Base-by-base conservation (phyloP, 2,888 invertebrate genomes). In the Strigamia crassipes region DNA sequence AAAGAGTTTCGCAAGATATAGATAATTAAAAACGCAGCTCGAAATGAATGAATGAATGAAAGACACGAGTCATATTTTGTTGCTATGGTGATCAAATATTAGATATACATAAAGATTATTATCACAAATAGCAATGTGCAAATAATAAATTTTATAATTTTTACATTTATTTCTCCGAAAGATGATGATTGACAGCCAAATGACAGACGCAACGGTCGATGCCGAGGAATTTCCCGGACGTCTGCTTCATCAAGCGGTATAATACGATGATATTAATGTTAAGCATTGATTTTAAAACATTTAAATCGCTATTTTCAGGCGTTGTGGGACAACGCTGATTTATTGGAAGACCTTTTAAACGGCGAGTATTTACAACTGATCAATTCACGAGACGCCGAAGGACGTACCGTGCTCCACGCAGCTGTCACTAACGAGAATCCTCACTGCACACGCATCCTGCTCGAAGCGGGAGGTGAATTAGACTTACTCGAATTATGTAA, bases 281-380 rank as follows among this genome's bases (percentile, higher is more conserved):
- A 56, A 46, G 18, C 13, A 41, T 38, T 73, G 61, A 83, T 23
- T 13, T 4, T 15, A 78, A 6, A n/a, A 23, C 18, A 41, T 18
- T 77, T 21, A 5, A 79, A 31, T 56, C 10, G 23, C 23, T 27
- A 6, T 61, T 61, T 61, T 13, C 21, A 66, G 66, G 94, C 95
- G 0, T 88, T 95, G 18, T 96, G 96, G 95, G 95, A 95, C 87
- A 96, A 96, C 86, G 91, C 93, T 21, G 95, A 96, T 86, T 90
- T 96, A 0, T 89, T 96, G n/a, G 92, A 92, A 86, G 95, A 95
- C 88, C 89, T 96, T 38, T 86, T 96, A 9, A 90, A 91, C 73
- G 89, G 89, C 0, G 94, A 94, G 0, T 92, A 93, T 81, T 89
- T 91, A 84, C 87, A 85, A 84, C 90, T 91, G 83, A 90, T 93